phyloP scores from a whole-genome alignment of 2,113 vertebrate species.

The Gymnorhina tibicen region DNA sequence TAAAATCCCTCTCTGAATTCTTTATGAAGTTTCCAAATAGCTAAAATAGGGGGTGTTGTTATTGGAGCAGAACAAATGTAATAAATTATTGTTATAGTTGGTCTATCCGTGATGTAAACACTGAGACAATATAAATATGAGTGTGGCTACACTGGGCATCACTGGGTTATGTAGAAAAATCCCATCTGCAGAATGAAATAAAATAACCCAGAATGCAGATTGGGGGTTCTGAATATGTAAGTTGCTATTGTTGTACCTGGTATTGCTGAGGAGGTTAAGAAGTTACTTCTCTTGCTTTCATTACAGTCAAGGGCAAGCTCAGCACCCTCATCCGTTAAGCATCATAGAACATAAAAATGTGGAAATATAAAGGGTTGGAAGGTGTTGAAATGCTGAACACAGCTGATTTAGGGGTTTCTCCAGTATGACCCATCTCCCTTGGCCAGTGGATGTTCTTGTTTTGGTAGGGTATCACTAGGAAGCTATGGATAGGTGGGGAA shows the following conservation, averaged over 20 bases:
- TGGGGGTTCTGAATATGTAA: background rate
- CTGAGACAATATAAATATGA: background rate
- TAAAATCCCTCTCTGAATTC: background rate
- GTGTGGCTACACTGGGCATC: rapidly evolving
- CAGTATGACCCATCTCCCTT: background rate
- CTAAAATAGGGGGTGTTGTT: background rate
- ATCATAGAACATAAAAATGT: background rate
- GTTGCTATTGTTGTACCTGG: rapidly evolving
- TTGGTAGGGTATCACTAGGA: background rate
- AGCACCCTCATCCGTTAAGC: rapidly evolving
- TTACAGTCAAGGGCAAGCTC: background rate
- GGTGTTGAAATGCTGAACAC: background rate
- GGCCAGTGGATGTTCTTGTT: background rate
- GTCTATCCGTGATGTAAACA: background rate
- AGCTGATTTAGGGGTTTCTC: background rate
- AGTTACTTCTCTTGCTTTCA: background rate
- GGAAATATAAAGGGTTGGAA: background rate
- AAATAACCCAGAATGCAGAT: background rate
- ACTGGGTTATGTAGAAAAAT: background rate
- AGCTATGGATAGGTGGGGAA: background rate
- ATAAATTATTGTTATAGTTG: background rate
- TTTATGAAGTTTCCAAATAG: background rate
- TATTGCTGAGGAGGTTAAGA: background rate
- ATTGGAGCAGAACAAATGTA: background rate
- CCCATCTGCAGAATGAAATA: background rate